A percentile compares a stretch with the other conserved stretches of the same genome.
These are phyloP conservation scores for Hydrozoanthus tunicans DNA, from an alignment of 64 coral and sea anemone genomes.

Conservation along the genomic window DNA sequence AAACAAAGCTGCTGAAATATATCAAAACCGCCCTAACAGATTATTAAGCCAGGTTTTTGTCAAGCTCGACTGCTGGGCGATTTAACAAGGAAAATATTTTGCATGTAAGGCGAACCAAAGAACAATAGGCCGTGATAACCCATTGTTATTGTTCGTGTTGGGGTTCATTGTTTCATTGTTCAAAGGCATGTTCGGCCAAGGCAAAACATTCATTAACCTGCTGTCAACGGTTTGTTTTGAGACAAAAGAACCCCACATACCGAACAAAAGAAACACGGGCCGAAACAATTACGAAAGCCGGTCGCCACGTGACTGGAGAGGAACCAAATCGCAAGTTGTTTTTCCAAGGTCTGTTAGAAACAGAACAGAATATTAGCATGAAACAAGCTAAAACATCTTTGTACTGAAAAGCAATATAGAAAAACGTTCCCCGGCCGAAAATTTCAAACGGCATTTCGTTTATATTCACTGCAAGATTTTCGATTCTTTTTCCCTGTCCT, in stretches of 20 bases:
- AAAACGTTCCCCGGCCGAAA: too few relatives aligned
- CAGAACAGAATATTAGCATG: too few relatives aligned
- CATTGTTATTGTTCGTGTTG: conserved; percentile 6
- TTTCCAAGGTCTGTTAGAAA: too few relatives aligned
- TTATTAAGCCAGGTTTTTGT: too few relatives aligned
- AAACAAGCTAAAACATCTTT: too few relatives aligned
- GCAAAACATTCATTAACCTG: neutral
- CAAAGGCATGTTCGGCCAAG: neutral
- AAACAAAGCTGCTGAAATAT: too few relatives aligned
- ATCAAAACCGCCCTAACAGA: too few relatives aligned
- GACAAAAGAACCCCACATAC: neutral
- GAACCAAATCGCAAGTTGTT: neutral
- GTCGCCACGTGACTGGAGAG: neutral
- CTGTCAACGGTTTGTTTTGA: neutral
- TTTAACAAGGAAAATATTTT: neutral
- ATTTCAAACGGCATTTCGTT: too few relatives aligned
- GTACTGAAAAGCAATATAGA: too few relatives aligned
- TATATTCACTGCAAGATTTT: too few relatives aligned
- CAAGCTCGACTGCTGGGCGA: neutral
- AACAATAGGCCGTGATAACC: conserved; percentile 9
- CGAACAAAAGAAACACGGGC: conserved; percentile 33
- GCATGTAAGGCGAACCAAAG: neutral
- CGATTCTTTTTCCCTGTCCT: too few relatives aligned
- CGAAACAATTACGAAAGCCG: neutral
- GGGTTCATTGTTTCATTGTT: neutral